These are phyloP conservation scores for Megalonaias nervosa DNA, from an alignment of 1,140 invertebrate genomes.

Conservation along the genomic window DNA sequence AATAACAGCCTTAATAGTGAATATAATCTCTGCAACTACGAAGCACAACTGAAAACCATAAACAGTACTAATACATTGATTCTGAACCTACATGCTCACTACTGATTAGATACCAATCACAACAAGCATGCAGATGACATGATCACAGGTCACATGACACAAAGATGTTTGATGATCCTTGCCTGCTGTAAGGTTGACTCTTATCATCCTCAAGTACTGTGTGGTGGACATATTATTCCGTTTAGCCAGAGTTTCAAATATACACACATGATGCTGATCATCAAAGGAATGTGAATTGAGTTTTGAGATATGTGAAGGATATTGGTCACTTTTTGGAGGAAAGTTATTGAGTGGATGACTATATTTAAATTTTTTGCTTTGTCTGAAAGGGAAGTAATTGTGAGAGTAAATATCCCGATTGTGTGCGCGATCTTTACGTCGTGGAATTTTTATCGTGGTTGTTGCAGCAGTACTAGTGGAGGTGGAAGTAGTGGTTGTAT, in stretches of 20 bases:
- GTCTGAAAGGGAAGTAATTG: neutral
- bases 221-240: conserved; percentile 63
- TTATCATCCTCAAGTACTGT: conserved; percentile 62
- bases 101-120: conserved; percentile 7
- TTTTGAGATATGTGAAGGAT: conserved; percentile 4
- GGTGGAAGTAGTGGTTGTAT: conserved; percentile 46
- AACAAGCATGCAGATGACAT: conserved; percentile 34
- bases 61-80: too few relatives aligned
- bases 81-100: too few relatives aligned
- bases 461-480: conserved; percentile 37
- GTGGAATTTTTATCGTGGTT: conserved; percentile 20
- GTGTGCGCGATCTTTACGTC: conserved; percentile 19
- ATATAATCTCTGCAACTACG: too few relatives aligned
- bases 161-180: conserved; percentile 38
- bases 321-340: neutral
- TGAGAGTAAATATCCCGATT: neutral
- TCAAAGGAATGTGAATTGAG: conserved; percentile 15
- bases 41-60: too few relatives aligned
- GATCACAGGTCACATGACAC: conserved; percentile 21
- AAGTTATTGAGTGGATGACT: conserved; percentile 1
- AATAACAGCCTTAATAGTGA: too few relatives aligned
- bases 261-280: conserved; percentile 57
- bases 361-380: neutral
- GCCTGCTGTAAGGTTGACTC: conserved; percentile 64
- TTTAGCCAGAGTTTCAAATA: conserved; percentile 68